Evolutionary conservation across 2,797 vertebrate species (phyloP).

Genomic region (Melanotaenia pygmaea): DNA sequence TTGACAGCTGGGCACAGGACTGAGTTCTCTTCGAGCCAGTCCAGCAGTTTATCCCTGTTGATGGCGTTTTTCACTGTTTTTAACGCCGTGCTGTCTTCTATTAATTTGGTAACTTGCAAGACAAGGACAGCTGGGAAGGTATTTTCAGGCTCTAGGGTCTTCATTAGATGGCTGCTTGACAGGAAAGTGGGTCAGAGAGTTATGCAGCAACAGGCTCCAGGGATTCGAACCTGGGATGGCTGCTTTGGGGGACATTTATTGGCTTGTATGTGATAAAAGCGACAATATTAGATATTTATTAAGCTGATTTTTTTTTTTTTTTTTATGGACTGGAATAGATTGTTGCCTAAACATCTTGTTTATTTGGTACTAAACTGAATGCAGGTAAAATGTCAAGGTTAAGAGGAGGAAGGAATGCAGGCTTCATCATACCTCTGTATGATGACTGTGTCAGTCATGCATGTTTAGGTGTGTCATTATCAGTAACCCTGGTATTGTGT

Average conservation of each 20-base stretch:
- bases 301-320: neutral
- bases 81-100: slow-evolving; percentile 98
- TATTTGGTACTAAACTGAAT: neutral
- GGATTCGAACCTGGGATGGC: no score
- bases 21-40: slow-evolving; percentile 98
- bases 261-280: neutral
- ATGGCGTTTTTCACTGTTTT: slow-evolving; percentile 99
- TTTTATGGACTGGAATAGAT: neutral
- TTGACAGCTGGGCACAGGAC: slow-evolving; percentile 89
- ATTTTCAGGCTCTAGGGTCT: no score
- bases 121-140: neutral
- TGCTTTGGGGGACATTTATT: no score
- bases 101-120: slow-evolving; percentile 94
- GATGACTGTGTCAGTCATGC: neutral
- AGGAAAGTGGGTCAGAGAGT: neutral
- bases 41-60: slow-evolving; percentile 94
- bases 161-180: no score
- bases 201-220: no score
- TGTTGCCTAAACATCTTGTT: neutral
- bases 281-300: neutral
- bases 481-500: slow-evolving; percentile 2
- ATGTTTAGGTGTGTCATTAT: neutral
- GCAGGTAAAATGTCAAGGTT: neutral
- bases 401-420: neutral
- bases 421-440: neutral